A percentile compares a stretch with the other conserved stretches of the same genome.
These are phyloP conservation scores for Rhorus exstirpatorius DNA, from an alignment of 2,888 invertebrate genomes.

Conservation along the genomic window DNA sequence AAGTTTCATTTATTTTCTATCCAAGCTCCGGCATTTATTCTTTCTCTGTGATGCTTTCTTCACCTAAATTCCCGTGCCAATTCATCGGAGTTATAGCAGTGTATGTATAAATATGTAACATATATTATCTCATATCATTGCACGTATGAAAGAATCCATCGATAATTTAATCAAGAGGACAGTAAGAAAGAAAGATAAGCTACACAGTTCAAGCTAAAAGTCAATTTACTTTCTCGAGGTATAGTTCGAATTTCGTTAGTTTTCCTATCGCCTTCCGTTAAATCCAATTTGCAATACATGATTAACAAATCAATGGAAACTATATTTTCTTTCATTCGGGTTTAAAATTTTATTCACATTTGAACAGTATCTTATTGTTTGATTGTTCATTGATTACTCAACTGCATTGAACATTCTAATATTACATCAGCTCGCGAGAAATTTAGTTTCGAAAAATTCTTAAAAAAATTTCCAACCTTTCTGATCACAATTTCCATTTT, in stretches of 20 bases:
- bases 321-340: too few species aligned
- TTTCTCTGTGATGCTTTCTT: neutral
- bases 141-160: conserved; percentile 6
- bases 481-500: neutral
- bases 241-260: too few species aligned
- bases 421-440: too few species aligned
- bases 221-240: conserved; percentile 1
- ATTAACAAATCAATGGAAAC: too few species aligned
- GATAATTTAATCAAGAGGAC: conserved; percentile 47
- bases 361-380: too few species aligned
- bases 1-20: conserved; percentile 21
- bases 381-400: too few species aligned
- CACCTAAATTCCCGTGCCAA: neutral
- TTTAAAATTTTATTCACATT: too few species aligned
- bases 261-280: too few species aligned
- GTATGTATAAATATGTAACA: conserved; percentile 6
- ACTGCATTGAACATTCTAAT: too few species aligned
- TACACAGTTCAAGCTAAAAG: conserved; percentile 6
- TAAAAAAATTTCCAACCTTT: too few species aligned
- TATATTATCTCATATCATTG: conserved; percentile 18
- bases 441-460: too few species aligned
- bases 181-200: conserved; percentile 23
- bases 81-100: conserved; percentile 12
- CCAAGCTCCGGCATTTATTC: conserved; percentile 24
- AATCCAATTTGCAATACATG: too few species aligned